phyloP scores from a whole-genome alignment of 2,113 vertebrate species.

The Echinops telfairi region DNA sequence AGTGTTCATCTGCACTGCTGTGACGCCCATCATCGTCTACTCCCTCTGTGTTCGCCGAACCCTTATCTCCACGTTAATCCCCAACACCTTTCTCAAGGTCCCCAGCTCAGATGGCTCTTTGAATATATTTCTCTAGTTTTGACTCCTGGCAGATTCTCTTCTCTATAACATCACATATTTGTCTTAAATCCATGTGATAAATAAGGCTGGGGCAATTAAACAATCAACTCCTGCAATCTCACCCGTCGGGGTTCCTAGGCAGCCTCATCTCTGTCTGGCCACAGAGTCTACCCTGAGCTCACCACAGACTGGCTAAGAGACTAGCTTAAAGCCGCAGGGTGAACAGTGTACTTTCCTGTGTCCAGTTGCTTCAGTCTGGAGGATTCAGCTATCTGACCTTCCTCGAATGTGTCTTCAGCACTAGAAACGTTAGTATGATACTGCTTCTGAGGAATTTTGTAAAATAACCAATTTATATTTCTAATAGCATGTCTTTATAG shows the following conservation, averaged over 20 bases:
- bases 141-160: not conserved
- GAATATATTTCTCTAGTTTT: not conserved
- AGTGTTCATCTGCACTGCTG: not conserved
- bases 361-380: not conserved
- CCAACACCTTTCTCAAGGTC: not conserved
- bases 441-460: not conserved
- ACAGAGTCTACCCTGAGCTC: not conserved
- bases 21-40: not conserved
- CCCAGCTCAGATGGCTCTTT: not conserved
- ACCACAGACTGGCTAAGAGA: not conserved
- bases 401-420: not conserved
- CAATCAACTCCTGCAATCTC: not conserved
- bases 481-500: not conserved
- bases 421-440: not conserved
- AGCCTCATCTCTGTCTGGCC: not conserved
- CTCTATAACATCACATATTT: not conserved
- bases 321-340: not conserved
- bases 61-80: not conserved
- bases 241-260: not conserved
- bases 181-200: conserved; percentile 2
- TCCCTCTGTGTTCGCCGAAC: not conserved
- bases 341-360: not conserved
- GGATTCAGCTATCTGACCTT: not conserved
- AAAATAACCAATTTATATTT: not conserved
- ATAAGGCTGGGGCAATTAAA: not conserved